Percentiles rank a stretch among this genome's conserved stretches.
These are phyloP conservation scores for Brachynemurus nebulosus DNA, from an alignment of 2,888 invertebrate species.

Conservation along the genomic window DNA sequence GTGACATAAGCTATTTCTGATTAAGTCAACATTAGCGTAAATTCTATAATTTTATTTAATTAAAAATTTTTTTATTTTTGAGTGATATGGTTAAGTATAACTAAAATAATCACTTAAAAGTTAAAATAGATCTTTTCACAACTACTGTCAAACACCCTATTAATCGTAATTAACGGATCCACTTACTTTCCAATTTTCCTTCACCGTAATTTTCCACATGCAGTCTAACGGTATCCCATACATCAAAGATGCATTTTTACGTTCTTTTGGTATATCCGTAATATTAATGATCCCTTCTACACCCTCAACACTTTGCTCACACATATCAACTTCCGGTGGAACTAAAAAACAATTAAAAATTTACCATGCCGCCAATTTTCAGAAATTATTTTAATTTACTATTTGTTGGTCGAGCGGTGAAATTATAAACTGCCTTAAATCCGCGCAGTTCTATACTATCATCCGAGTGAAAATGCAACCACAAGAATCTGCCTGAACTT, in stretches of 20 bases:
- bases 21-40: too few species aligned
- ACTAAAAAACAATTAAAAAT: neutral
- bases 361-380: too few species aligned
- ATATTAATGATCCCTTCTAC: constrained; percentile 40
- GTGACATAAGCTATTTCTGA: too few species aligned
- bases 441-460: constrained; percentile 67
- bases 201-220: constrained; percentile 56
- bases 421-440: constrained; percentile 62
- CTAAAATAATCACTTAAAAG: too few species aligned
- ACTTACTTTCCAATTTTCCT: constrained; percentile 48
- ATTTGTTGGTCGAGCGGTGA: constrained; percentile 41
- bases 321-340: constrained; percentile 41
- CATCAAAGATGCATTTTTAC: constrained; percentile 35
- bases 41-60: too few species aligned
- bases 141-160: too few species aligned
- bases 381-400: constrained; percentile 42
- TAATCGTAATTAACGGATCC: too few species aligned
- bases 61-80: too few species aligned
- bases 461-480: constrained; percentile 69
- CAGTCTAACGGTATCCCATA: constrained; percentile 53
- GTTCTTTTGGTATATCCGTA: constrained; percentile 41
- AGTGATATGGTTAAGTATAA: too few species aligned
- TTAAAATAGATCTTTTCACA: too few species aligned
- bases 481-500: constrained; percentile 58
- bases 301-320: constrained; percentile 39